Conservation (phyloP, 2,888 invertebrate species). For the Periphyllus acericola region DNA sequence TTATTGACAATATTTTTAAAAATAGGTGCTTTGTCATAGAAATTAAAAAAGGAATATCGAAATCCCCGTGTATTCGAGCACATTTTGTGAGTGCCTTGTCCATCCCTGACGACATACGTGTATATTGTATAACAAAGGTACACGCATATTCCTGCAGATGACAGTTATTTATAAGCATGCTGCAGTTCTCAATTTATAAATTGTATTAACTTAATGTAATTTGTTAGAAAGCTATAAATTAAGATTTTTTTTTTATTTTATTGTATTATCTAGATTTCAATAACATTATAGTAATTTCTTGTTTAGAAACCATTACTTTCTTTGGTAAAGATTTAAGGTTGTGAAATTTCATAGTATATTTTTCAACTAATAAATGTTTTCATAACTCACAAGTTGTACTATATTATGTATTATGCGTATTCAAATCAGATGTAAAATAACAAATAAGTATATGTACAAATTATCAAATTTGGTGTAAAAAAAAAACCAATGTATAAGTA, state of each 20-base stretch:
- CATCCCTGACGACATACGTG: neutral
- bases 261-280: neutral
- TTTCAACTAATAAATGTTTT: slow-evolving; percentile 50
- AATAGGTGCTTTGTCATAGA: neutral
- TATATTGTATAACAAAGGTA: neutral
- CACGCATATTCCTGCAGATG: neutral
- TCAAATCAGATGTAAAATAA: neutral
- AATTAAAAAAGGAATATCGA: neutral
- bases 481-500: too few species aligned
- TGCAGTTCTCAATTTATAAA: neutral
- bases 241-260: neutral
- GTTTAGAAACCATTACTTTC: slow-evolving; percentile 7
- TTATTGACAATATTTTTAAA: too few species aligned
- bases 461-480: too few species aligned
- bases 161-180: neutral
- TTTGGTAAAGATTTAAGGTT: slow-evolving; percentile 32
- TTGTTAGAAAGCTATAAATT: neutral
- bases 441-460: neutral
- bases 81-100: neutral
- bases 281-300: slow-evolving; percentile 43
- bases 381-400: neutral
- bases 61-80: neutral
- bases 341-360: slow-evolving; percentile 48
- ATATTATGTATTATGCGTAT: neutral
- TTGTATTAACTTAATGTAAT: neutral